Evolutionary conservation across 1,140 invertebrate genomes (phyloP), one percentile per base, ranked within the genome.

Genomic region (Drosophila setifemur): DNA sequence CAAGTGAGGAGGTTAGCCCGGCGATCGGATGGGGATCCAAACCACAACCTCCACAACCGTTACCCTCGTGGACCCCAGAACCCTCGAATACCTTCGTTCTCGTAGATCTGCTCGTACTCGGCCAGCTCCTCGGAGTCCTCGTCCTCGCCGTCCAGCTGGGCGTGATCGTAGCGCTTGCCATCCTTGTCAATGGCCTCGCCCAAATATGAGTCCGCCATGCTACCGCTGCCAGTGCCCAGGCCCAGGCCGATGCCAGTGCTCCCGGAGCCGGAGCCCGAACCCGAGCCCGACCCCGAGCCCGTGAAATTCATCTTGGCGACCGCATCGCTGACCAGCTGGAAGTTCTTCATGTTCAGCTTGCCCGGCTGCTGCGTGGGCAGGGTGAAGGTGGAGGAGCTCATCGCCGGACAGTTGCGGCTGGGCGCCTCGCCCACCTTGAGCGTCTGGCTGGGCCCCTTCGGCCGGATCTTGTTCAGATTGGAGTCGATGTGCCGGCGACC

Each of bases 281-380:
- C 61, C 0, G 61, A 66, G 1, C 61, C 61, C 6, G 61, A 66
- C 1, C 61, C 61, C 0, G 61, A 66, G 11, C 89, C 85, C 26
- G 91, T 93, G 63, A 96, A 92, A 77, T 94, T 95, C 93, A 96
- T 95, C 75, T 94, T 92, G 28, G 94, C 94, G 75, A 93, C 82
- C 1, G 96, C 96, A 89, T 97, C 96, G 64, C 96, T 96, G 9
- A 97, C 96, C 85, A 96, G 93, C 16, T 95, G 94, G 91, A 95
- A 97, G 89, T 96, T 96, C 90, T 96, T 97, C 91, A 97, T 92
- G 89, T 97, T 96, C 73, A 97, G 92, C 92, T 97, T 97, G 43
- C 96, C 96, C 4, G 96, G 96, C 93, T 96, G 95, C 92, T 95
- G 89, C 43, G 78, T 83, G 79, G 78, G 78, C 53, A 83, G 64